Base-by-base conservation (phyloP, 2,113 vertebrate genomes). In the Oryzias curvinotus region DNA sequence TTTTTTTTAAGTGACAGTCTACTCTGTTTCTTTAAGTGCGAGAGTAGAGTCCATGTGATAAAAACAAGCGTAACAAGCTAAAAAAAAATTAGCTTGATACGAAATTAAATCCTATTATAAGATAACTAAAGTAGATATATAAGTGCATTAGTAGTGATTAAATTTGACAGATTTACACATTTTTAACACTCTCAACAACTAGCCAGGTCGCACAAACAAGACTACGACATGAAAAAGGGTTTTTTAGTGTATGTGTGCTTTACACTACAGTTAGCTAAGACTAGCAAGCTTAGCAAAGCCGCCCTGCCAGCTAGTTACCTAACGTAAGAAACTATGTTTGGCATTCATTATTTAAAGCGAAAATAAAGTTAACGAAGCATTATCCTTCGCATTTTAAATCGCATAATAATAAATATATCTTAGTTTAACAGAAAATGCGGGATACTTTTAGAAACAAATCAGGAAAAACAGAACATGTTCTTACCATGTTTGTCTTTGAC, bases 401-500 rank as follows among this genome's bases (percentile, higher is more conserved):
- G 12, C 8, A 10, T 36, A 10, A 36, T 12, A 36, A 13, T 36
- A 36, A 36, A 36, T 23, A 36, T 3, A 36, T 36, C 36, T 12
- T 3, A 36, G 12, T 36, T 36, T 36, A 36, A 36, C 36, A 36
- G 10, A 1, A 4, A 7, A 15, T 30, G 44, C 21, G 45, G 45
- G 50, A 10, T 23, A 26, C 55, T 45, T 47, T 3, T 7, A 44
- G 16, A 17, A 3, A 3, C 8, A 15, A 16, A 65, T 10, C 2
- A 13, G 30, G 5, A 16, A 42, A 42, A 49, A 47, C 71, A 47
- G 18, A 60, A 14, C 49, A 12, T 48, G 72, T 72, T 83, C 83
- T 89, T 69, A 92, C 92, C 92, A 93, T 93, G 89, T 92, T 93
- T 91, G 90, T 91, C 84, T 91, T 79, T 71, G 83, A 85, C 81